Percentiles rank a stretch among this genome's conserved stretches.
phyloP scores from a whole-genome alignment of 2,888 invertebrate species.

The Mystacides longicornis region DNA sequence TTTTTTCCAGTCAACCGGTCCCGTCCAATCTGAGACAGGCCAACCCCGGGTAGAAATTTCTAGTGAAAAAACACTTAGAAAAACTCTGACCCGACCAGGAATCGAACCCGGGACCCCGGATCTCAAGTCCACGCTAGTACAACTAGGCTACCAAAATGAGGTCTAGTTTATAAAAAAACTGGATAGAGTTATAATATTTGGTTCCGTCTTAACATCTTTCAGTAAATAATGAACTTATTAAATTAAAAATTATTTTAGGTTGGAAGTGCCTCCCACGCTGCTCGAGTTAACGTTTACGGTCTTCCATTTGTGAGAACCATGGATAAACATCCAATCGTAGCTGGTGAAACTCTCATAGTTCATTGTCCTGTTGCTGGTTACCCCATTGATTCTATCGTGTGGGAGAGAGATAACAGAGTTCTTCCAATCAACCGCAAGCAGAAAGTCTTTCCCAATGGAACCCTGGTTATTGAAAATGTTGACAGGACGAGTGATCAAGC shows the following conservation, averaged over 20 bases:
- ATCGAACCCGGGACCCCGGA: too few relatives aligned
- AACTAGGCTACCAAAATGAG: too few relatives aligned
- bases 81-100: too few relatives aligned
- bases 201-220: conserved; percentile 17
- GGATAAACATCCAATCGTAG: conserved; percentile 90
- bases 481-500: conserved; percentile 89
- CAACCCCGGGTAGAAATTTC: too few relatives aligned
- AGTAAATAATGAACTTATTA: too few relatives aligned
- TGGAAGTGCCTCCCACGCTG: conserved; percentile 77
- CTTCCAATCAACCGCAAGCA: conserved; percentile 93
- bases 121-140: too few relatives aligned
- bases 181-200: too few relatives aligned
- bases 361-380: conserved; percentile 94
- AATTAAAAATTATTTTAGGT: conserved; percentile 60
- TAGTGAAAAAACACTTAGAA: too few relatives aligned
- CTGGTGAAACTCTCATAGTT: conserved; percentile 80
- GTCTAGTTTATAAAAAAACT: too few relatives aligned
- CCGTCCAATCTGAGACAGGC: too few relatives aligned
- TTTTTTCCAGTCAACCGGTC: too few relatives aligned
- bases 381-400: conserved; percentile 89
- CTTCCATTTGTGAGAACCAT: conserved; percentile 83
- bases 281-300: conserved; percentile 84
- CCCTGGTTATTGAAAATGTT: conserved; percentile 88
- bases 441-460: conserved; percentile 88
- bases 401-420: conserved; percentile 85